Percentiles rank a stretch among this genome's conserved stretches.
These are phyloP conservation scores for Premnoplex brunnescens DNA, from an alignment of 2,797 vertebrate genomes.

Conservation along the genomic window DNA sequence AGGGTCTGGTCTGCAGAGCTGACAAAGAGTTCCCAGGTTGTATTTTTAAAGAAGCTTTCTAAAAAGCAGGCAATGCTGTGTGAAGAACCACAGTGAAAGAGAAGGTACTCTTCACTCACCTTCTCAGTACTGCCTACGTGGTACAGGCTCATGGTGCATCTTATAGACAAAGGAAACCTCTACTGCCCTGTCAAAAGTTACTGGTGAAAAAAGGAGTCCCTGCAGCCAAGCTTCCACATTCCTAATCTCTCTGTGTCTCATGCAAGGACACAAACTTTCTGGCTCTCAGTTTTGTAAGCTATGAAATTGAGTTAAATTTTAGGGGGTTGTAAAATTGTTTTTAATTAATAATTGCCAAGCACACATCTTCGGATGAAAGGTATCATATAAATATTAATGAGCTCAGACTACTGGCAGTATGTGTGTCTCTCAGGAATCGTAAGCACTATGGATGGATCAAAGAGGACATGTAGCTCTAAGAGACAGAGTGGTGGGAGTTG, in stretches of 20 bases:
- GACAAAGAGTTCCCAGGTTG: not conserved
- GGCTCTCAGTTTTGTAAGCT: not conserved
- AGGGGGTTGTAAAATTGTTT: not conserved
- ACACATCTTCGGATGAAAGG: constrained; percentile 20
- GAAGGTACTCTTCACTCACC: not conserved
- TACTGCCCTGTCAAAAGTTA: not conserved
- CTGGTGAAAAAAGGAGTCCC: not conserved
- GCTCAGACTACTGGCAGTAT: constrained; percentile 27
- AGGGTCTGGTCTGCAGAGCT: not conserved
- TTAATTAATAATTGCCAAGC: constrained; percentile 54
- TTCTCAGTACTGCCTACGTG: not conserved
- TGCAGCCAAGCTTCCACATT: not conserved
- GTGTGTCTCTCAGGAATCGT: constrained; percentile 7
- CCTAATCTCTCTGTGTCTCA: not conserved
- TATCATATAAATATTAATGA: constrained; percentile 61
- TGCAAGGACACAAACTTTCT: not conserved
- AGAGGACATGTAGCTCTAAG: constrained; percentile 42
- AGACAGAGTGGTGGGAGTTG: constrained; percentile 52
- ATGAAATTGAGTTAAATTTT: constrained; percentile 18
- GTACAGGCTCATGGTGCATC: not conserved
- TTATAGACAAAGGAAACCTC: not conserved
- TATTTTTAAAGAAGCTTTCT: not conserved
- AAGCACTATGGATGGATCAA: constrained; percentile 58
- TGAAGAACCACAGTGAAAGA: not conserved
- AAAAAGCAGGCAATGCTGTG: not conserved